Percentiles rank a stretch among this genome's conserved stretches.
Evolutionary conservation across 2,888 invertebrate genomes (phyloP).

Genomic region (Meteorus cinctellus): DNA sequence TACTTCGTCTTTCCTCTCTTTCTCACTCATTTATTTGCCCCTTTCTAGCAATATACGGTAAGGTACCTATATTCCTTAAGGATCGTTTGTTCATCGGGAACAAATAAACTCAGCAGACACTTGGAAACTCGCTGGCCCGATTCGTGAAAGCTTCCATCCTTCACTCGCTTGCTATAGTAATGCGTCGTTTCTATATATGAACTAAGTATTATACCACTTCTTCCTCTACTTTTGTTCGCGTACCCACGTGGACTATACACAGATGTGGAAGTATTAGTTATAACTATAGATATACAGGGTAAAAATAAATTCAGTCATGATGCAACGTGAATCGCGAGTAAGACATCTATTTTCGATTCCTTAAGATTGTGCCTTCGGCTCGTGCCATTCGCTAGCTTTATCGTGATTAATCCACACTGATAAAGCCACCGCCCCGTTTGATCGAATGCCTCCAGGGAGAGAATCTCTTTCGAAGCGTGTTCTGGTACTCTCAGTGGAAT

Average conservation of each 20-base stretch:
- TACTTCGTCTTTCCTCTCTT: slow-evolving; percentile 45
- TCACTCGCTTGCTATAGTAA: slow-evolving; percentile 17
- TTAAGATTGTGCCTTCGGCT: not conserved
- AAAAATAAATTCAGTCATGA: slow-evolving; percentile 27
- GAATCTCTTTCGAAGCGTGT: slow-evolving; percentile 15
- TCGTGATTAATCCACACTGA: slow-evolving; percentile 42
- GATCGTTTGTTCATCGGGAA: slow-evolving; percentile 58
- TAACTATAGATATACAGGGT: not conserved
- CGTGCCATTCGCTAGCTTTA: slow-evolving; percentile 22
- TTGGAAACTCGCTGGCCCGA: slow-evolving; percentile 53
- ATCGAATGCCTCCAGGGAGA: slow-evolving; percentile 5
- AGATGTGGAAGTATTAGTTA: not conserved
- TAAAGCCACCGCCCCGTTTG: slow-evolving; percentile 14
- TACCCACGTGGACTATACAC: not conserved
- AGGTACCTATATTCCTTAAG: slow-evolving; percentile 43
- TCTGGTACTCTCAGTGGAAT: not conserved
- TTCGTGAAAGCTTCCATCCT: slow-evolving; percentile 39
- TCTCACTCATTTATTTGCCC: slow-evolving; percentile 17
- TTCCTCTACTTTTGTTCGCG: not conserved
- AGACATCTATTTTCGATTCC: slow-evolving; percentile 27
- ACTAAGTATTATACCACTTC: not conserved
- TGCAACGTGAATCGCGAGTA: slow-evolving; percentile 19
- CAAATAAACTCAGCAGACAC: slow-evolving; percentile 60
- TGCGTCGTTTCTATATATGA: not conserved
- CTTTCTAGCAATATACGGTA: slow-evolving; percentile 17